phyloP scores from a whole-genome alignment of 2,888 invertebrate species.

The Lacanobia oleracea region DNA sequence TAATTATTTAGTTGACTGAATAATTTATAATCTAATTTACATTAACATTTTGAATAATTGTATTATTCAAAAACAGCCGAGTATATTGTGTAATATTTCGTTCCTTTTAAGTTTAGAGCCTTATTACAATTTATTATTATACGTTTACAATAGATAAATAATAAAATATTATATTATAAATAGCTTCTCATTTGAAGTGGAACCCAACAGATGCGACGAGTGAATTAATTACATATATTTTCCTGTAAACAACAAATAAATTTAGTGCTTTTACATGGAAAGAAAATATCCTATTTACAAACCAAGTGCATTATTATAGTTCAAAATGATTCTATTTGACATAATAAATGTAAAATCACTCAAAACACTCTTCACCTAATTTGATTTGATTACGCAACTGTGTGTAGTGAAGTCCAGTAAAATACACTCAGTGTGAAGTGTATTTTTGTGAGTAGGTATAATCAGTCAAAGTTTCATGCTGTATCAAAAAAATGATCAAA shows the following conservation, averaged over 20 bases:
- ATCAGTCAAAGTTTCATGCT: slow-evolving; percentile 54
- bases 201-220: slow-evolving; percentile 75
- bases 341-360: slow-evolving; percentile 7
- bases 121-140: slow-evolving; percentile 45
- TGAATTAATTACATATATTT: slow-evolving; percentile 84
- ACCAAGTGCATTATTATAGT: slow-evolving; percentile 30
- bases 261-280: slow-evolving; percentile 21
- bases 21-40: slow-evolving; percentile 43
- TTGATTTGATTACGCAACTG: slow-evolving; percentile 10
- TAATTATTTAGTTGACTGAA: slow-evolving; percentile 20
- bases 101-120: slow-evolving; percentile 46
- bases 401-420: slow-evolving; percentile 19
- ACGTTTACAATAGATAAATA: slow-evolving; percentile 42
- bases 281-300: slow-evolving; percentile 3
- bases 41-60: slow-evolving; percentile 62
- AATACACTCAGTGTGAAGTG: slow-evolving; percentile 51
- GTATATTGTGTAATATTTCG: slow-evolving; percentile 55
- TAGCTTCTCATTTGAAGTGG: slow-evolving; percentile 73
- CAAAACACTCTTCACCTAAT: slow-evolving; percentile 29
- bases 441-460: slow-evolving; percentile 44
- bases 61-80: slow-evolving; percentile 57
- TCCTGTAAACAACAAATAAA: slow-evolving; percentile 78
- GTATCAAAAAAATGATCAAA: slow-evolving; percentile 11
- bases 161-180: slow-evolving; percentile 59
- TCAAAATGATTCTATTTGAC: slow-evolving; percentile 1